These are phyloP conservation scores for Drosophila sordidula DNA, from an alignment of 2,888 invertebrate species.

Conservation along the genomic window DNA sequence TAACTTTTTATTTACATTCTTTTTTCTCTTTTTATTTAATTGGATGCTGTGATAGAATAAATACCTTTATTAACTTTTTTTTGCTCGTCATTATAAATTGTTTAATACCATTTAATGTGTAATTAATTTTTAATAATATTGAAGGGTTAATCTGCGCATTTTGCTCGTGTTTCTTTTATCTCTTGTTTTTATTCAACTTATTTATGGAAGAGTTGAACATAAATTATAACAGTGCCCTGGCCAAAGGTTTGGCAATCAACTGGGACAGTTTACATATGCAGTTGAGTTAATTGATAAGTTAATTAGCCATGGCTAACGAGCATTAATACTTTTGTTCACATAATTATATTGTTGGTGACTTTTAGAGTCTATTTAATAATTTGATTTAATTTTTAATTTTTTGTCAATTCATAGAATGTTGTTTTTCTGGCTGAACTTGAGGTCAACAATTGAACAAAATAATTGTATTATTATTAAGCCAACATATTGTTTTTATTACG, in stretches of 20 bases:
- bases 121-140: conserved; percentile 63
- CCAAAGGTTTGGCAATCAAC: neutral
- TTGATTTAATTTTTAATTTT: conserved; percentile 1
- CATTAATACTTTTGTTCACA: conserved; percentile 11
- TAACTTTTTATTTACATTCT: conserved; percentile 13
- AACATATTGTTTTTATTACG: too few relatives aligned
- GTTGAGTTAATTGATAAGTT: conserved; percentile 43
- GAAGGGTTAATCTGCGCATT: conserved; percentile 32
- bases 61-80: conserved; percentile 7
- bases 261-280: conserved; percentile 24
- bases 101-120: conserved; percentile 49
- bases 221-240: conserved; percentile 6
- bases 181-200: neutral
- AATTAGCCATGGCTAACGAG: conserved; percentile 39
- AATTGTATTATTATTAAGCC: too few relatives aligned
- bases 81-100: conserved; percentile 1
- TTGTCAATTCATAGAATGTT: neutral
- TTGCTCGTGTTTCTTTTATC: conserved; percentile 9
- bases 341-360: neutral
- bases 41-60: conserved; percentile 25
- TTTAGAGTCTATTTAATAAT: neutral
- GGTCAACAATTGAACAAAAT: too few relatives aligned
- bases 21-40: conserved; percentile 3
- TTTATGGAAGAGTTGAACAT: conserved; percentile 9
- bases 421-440: neutral